A percentile compares a stretch with the other conserved stretches of the same genome.
phyloP scores from a whole-genome alignment of 1,140 invertebrate species.

The Pygmarrhopalites habei region DNA sequence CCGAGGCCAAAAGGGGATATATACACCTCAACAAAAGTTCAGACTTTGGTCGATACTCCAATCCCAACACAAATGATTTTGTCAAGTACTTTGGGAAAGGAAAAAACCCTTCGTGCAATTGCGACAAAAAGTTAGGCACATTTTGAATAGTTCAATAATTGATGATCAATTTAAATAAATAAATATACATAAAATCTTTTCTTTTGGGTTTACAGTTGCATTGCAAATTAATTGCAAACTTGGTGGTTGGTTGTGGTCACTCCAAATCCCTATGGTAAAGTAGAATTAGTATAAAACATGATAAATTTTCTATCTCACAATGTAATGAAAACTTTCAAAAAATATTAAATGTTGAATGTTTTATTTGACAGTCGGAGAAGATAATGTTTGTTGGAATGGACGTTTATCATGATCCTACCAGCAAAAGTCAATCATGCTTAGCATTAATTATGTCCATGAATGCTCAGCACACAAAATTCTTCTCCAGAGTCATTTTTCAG shows the following conservation, averaged over 20 bases:
- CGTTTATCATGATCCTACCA: constrained; percentile 64
- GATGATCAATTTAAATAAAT: too few relatives aligned
- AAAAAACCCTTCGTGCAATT: constrained; percentile 64
- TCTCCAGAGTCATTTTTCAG: constrained; percentile 63
- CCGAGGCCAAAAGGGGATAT: constrained; percentile 73
- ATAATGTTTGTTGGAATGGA: constrained; percentile 89
- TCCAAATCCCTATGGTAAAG: constrained; percentile 72
- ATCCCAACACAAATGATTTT: constrained; percentile 65
- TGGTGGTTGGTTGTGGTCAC: constrained; percentile 81
- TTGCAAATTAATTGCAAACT: constrained; percentile 96
- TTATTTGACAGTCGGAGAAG: constrained; percentile 44
- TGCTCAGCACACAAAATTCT: constrained; percentile 66
- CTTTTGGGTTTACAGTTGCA: too few relatives aligned
- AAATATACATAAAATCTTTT: too few relatives aligned
- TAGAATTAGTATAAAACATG: too few relatives aligned
- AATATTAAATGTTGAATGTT: not conserved
- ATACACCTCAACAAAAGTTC: constrained; percentile 79
- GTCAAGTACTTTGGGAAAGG: constrained; percentile 59
- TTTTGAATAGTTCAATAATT: too few relatives aligned
- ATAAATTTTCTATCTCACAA: constrained; percentile 19
- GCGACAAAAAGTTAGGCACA: too few relatives aligned
- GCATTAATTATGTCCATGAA: constrained; percentile 80
- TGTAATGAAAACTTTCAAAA: not conserved
- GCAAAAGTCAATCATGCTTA: constrained; percentile 50
- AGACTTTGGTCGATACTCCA: constrained; percentile 73